A percentile compares a stretch with the other conserved stretches of the same genome.
Conservation (phyloP, 2,113 vertebrate genomes). For the Sitta europaea region DNA sequence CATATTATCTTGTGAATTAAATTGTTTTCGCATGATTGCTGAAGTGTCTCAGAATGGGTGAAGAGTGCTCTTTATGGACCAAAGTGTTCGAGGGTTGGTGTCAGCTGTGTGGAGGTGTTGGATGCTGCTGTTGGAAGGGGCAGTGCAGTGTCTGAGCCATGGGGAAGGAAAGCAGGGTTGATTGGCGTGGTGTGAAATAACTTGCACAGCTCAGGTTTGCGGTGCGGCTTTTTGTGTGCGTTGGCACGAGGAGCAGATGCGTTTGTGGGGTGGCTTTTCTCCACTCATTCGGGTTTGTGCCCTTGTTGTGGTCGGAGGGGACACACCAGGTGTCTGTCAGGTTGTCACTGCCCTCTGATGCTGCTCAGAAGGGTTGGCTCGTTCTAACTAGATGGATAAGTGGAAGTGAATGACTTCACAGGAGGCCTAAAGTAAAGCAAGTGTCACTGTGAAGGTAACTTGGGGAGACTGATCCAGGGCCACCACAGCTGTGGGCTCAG, state of each 20-base stretch:
- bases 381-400: neutral
- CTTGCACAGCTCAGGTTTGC: neutral
- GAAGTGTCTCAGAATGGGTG: neutral
- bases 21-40: neutral
- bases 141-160: neutral
- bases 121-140: neutral
- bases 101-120: neutral
- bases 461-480: neutral
- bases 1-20: conserved; percentile 2
- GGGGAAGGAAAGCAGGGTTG: neutral
- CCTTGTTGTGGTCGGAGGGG: neutral
- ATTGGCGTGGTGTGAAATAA: neutral
- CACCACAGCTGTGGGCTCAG: neutral
- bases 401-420: neutral
- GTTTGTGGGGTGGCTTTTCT: neutral
- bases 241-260: neutral
- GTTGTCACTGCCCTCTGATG: neutral
- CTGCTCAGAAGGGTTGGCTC: neutral
- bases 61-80: neutral
- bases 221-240: neutral
- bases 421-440: neutral
- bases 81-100: neutral
- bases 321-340: neutral
- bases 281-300: neutral
- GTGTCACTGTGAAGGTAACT: neutral